Evolutionary conservation across 1,140 invertebrate species (phyloP), one percentile per base, ranked within the genome.

Genomic region (Melipona quadrifasciata): DNA sequence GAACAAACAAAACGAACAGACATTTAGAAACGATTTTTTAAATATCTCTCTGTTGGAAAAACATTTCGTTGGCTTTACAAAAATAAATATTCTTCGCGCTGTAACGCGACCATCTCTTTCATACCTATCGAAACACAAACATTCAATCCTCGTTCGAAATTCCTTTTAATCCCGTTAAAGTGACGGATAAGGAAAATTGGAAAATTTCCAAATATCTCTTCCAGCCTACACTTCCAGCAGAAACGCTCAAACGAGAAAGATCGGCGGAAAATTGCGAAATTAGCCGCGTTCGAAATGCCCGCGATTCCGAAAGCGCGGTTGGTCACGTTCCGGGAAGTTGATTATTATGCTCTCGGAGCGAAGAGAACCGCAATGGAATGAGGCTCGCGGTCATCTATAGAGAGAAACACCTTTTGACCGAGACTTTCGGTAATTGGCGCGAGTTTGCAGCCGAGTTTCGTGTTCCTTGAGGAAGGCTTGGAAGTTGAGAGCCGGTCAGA

Each of bases 401-500:
- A 61, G 83, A 55, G 83, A 80, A 74, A 80, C 83, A 64, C 77
- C 83, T 84, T 84, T 84, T 84, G 83, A 84, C 83, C 78, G 31
- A 39, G 83, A 84, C 77, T 84, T 84, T 84, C 34, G 58, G 83
- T 84, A 84, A 84, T 84, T 84, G 83, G 78, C 58, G 58, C n/a
- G 78, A 84, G 83, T 84, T 84, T 80, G 78, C 83, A 72, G 78
- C 34, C 78, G 82, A 80, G 77, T 65, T 80, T 74, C 70, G 53
- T 73, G 83, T 58, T 80, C 83, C 70, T 84, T 84, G 47, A 74
- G 61, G 34, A 84, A 31, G 53, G 71, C 70, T 58, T 73, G 58
- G 70, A 68, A 80, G 78, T 80, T 67, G 78, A 74, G 53, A 17
- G 57, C 27, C 77, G 51, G n/a, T 68, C 51, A 67, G 78, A 80